Evolutionary conservation across 2,888 invertebrate genomes (phyloP), one percentile per base, ranked within the genome.

Genomic region (Agrotis segetum): DNA sequence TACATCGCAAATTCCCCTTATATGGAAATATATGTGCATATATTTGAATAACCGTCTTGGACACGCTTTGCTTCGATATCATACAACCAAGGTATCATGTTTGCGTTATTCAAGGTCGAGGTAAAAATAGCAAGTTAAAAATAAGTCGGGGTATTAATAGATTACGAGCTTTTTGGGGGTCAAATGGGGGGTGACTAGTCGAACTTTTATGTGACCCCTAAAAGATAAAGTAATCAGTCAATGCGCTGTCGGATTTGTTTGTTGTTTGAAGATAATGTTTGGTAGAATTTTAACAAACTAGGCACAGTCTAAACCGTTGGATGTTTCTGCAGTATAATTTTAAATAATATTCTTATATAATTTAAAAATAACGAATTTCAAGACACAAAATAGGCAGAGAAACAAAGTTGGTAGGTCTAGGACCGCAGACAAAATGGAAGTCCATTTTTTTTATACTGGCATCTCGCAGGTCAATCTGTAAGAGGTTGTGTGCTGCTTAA

Each of bases 21-120:
- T 63, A 81, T 63, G 71, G 47, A 49, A 79, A 79, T 53, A 24
- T 79, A 80, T 80, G 74, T 71, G n/a, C 77, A 81, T 77, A 67
- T 5, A 83, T 81, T 83, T 81, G 74, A 72, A 84, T 77, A 82
- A 82, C 53, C 47, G n/a, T 49, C 24, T 49, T 58, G 53, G 24
- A 62, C 60, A 55, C 34, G 59, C 53, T 53, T 49, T 17, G 52
- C 56, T 34, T 66, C 29, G 63, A 77, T 61, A 67, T 60, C 29
- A 59, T 52, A 69, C 59, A 56, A 62, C n/a, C 14, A 24, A 24
- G 17, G 3, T 29, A 61, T 50, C 77, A 77, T 79, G 79, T 76
- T 81, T 81, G 70, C 56, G 21, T 21, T 3, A 40, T 29, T 46
- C 82, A 83, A 84, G 82, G 84, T 53, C 69, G 29, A 0, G 6